phyloP scores from a whole-genome alignment of 2,113 vertebrate species.

The Eulacestoma nigropectus region DNA sequence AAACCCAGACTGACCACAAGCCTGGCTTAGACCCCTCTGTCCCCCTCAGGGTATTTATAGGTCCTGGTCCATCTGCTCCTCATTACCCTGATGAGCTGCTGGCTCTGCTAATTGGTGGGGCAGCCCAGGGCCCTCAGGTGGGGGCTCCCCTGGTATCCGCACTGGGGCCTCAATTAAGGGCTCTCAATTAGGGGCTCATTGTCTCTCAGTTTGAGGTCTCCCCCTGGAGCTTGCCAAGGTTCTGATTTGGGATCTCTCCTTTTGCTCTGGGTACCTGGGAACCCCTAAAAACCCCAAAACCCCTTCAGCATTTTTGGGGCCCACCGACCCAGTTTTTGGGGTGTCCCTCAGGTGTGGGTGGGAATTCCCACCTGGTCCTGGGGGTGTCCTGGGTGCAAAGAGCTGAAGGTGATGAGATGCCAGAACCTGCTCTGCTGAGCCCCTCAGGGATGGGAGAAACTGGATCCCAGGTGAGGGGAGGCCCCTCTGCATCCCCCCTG shows the following conservation, averaged over 20 bases:
- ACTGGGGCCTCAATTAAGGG: no score
- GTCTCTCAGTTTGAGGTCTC: neutral
- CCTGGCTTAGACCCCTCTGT: fast-evolving
- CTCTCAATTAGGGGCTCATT: fast-evolving
- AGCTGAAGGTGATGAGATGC: neutral
- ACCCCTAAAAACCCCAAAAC: neutral
- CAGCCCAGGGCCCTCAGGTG: fast-evolving
- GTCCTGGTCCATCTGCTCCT: neutral
- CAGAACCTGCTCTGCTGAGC: neutral
- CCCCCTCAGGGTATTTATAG: neutral
- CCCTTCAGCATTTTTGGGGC: neutral
- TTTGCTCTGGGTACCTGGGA: neutral
- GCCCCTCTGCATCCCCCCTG: neutral
- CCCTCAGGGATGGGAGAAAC: neutral
- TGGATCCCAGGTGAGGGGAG: neutral
- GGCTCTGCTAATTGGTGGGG: neutral
- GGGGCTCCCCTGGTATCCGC: fast-evolving
- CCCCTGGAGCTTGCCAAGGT: neutral
- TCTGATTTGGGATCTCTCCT: neutral
- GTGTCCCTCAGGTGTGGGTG: neutral
- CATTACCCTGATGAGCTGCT: neutral
- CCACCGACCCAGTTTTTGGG: neutral
- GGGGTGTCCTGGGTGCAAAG: neutral
- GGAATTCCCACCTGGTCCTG: neutral
- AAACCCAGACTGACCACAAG: fast-evolving